phyloP scores from a whole-genome alignment of 1,140 invertebrate species.

The Vanessa atalanta region DNA sequence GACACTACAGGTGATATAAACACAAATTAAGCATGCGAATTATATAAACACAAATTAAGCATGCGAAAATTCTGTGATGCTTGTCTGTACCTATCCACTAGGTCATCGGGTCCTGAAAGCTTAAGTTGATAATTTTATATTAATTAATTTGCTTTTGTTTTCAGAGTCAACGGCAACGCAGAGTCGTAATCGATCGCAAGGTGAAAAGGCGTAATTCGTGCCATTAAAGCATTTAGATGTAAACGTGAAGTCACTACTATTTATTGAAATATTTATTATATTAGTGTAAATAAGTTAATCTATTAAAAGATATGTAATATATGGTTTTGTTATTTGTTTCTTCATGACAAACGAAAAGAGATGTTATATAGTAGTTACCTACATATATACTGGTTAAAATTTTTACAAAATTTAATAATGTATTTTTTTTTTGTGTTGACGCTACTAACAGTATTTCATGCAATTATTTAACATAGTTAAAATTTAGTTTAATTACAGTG shows the following conservation, averaged over 20 bases:
- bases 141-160: slow-evolving; percentile 23
- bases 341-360: neutral
- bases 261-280: slow-evolving; percentile 34
- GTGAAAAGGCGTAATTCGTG: slow-evolving; percentile 24
- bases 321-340: slow-evolving; percentile 11
- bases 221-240: slow-evolving; percentile 34
- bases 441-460: no score
- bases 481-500: no score
- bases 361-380: neutral
- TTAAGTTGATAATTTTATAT: neutral
- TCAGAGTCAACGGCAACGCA: slow-evolving; percentile 24
- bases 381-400: neutral
- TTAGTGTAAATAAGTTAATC: slow-evolving; percentile 31
- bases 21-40: no score
- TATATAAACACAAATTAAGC: no score
- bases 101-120: no score
- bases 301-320: slow-evolving; percentile 18
- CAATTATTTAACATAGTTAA: no score
- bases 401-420: no score
- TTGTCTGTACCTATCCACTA: no score
- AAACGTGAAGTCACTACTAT: slow-evolving; percentile 20
- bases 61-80: no score
- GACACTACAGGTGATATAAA: no score
- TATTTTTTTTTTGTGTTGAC: no score
- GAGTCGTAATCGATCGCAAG: slow-evolving; percentile 13